Evolutionary conservation across 2,888 invertebrate species (phyloP), one percentile per base, ranked within the genome.

Genomic region (Papilio elwesi): DNA sequence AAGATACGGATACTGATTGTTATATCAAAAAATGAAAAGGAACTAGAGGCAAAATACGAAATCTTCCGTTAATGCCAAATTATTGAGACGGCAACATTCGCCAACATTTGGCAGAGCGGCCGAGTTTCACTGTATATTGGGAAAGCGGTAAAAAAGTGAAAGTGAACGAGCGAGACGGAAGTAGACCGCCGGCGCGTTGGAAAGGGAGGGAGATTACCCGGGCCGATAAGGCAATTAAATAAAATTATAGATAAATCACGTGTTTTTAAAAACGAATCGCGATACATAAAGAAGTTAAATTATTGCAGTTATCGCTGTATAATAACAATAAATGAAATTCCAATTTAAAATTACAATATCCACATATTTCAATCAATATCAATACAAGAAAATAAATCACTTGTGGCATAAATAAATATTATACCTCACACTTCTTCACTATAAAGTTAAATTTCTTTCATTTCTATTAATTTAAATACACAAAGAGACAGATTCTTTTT

Each of bases 81-180:
- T 78, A 83, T 77, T 76, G 76, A 71, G 63, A 65, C 36, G 74
- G 72, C 79, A 80, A 78, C 75, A 78, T 85, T 85, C 74, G 79
- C 85, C 85, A 85, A 87, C 85, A 89, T 91, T 91, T 89, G 89
- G 90, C 90, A 87, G 85, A 85, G 82, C 86, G 85, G 79, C 85
- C 85, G 87, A 87, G 88, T 88, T 90, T 85, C 88, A 86, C 82
- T 78, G 75, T 76, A 85, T 86, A 89, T 90, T 89, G 89, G 87
- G 92, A 92, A 91, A 92, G 91, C 87, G 83, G 85, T 83, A 89
- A 90, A 89, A 91, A 91, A 91, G 91, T 90, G 92, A 91, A 91
- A 92, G 92, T 83, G 86, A 70, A 80, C 83, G 81, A 89, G 82
- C 76, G 86, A 81, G 88, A 90, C 78, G 77, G 75, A 77, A 74